phyloP scores from a whole-genome alignment of 2,797 vertebrate species.

The Fratercula arctica region DNA sequence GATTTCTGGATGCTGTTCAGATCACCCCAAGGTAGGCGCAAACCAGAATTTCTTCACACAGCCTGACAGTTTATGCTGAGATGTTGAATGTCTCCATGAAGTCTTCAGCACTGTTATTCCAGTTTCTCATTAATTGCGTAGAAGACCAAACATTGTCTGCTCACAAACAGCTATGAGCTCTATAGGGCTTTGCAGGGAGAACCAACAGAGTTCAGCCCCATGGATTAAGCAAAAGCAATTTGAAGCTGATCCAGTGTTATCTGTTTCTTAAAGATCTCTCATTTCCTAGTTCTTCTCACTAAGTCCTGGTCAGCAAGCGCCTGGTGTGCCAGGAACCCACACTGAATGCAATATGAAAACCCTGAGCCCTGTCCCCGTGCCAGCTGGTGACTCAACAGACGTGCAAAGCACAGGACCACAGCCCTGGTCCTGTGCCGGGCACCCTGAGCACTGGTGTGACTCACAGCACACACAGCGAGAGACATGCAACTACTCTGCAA shows the following conservation, averaged over 20 bases:
- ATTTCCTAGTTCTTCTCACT: neutral
- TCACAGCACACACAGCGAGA: neutral
- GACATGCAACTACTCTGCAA: neutral
- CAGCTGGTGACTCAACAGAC: neutral
- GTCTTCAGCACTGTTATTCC: neutral
- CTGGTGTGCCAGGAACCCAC: neutral
- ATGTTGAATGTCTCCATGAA: neutral
- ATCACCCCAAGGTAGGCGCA: neutral
- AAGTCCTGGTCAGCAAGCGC: neutral
- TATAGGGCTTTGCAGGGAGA: neutral
- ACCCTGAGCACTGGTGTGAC: neutral
- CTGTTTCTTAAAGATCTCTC: neutral
- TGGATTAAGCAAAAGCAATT: neutral
- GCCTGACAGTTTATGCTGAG: neutral
- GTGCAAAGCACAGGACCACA: neutral
- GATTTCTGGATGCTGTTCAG: neutral
- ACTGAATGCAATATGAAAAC: fast-evolving
- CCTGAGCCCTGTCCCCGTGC: neutral
- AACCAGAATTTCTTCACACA: neutral
- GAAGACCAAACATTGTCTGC: neutral
- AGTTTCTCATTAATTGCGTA: neutral
- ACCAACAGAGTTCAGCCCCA: neutral
- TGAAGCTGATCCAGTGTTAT: neutral
- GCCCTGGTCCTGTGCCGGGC: fast-evolving
- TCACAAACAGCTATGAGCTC: neutral